Evolutionary conservation across 2,113 vertebrate species (phyloP).

Genomic region (Octodon degus): DNA sequence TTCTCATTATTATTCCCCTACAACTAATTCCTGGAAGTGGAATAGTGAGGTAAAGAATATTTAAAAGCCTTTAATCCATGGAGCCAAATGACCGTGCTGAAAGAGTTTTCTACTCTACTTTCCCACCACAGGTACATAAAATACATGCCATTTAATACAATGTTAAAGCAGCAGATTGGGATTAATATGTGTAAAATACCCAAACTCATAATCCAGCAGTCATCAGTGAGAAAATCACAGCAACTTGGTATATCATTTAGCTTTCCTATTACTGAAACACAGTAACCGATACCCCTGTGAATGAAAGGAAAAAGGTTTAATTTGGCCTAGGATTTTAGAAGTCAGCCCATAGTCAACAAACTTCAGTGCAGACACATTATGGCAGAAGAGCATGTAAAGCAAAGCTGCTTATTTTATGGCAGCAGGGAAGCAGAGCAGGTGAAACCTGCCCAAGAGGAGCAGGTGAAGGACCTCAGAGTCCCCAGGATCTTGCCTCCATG

Average conservation of each 20-base stretch:
- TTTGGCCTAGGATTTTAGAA: neutral
- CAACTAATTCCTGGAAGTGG: neutral
- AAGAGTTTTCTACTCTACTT: slow-evolving; percentile 9
- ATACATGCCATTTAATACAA: neutral
- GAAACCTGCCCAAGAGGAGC: neutral
- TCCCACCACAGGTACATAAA: neutral
- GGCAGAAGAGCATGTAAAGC: neutral
- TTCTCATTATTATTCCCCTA: neutral
- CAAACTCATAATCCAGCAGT: neutral
- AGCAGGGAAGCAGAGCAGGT: neutral
- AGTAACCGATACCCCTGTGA: neutral
- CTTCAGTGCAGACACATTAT: neutral
- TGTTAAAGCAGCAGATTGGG: neutral
- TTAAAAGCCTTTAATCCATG: neutral
- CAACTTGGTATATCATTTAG: neutral
- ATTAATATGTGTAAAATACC: neutral
- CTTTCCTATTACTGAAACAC: neutral
- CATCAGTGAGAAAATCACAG: slow-evolving; percentile 1
- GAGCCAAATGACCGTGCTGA: neutral
- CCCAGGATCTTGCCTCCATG: neutral
- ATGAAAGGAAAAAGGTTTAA: neutral
- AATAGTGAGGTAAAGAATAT: slow-evolving; percentile 33
- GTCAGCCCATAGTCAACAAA: neutral
- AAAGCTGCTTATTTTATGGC: neutral
- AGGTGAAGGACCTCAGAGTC: too few relatives aligned